Base-by-base conservation (phyloP, 2,888 invertebrate genomes). In the Eueremaeus valkanovi region DNA sequence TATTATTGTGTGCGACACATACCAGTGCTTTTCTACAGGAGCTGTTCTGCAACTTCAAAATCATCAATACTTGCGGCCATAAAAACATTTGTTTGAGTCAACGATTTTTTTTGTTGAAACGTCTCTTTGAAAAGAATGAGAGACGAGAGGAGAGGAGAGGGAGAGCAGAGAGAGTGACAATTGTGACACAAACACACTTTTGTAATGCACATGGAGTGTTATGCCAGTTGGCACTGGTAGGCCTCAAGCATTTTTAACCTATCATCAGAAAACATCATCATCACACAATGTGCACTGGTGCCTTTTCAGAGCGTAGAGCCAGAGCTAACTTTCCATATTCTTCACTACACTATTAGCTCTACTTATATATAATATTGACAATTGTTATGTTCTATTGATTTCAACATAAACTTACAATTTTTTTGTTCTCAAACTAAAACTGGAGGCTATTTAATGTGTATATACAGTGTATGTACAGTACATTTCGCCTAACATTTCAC, bases 41-140 rank as follows among this genome's bases (percentile, higher is more conserved):
- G 51, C 51, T n/a, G 6, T 40, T 40, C 40, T 1, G 21, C n/a
- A 21, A 51, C 51, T 51, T 51, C 21, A 61, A 61, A 61, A 61
- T 61, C 61, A 61, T 61, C 61, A 61, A 61, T 61, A 61, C 61
- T 61, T 61, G 61, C 61, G 61, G 61, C 61, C 16, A 61, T 61
- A 31, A 61, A 61, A 61, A 61, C 61, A 61, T 61, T 61, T 61
- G 31, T 61, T 61, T 29, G 61, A 61, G 2, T 61, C 51, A 51
- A 51, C 11, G 51, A n/a, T 51, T 51, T 51, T 18, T 45, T 45
- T 18, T 45, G 45, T 45, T 18, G 51, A 16, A 61, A 31, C 29
- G 61, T 31, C 31, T 31, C 51, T 61, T 31, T 61, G 31, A 61
- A 31, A 16, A 27, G 18, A 18, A 61, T 61, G 31, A 61, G 13